Conservation (phyloP, 2,113 vertebrate genomes). For the Ahaetulla prasina region DNA sequence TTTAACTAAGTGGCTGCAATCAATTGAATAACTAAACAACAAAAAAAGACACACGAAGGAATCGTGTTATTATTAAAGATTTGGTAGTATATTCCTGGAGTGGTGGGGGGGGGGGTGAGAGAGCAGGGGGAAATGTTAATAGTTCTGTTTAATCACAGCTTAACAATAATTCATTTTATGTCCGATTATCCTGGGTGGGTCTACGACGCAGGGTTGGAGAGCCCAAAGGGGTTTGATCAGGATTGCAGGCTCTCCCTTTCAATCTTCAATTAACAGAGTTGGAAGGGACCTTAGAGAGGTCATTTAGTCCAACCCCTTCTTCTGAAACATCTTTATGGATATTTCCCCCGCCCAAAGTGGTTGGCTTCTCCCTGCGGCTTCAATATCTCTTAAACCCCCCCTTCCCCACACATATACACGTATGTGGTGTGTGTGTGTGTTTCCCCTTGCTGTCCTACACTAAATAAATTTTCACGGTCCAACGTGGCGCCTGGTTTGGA, state of each 20-base stretch:
- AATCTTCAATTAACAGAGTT: too few relatives aligned
- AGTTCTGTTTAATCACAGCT: neutral
- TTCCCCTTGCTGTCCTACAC: neutral
- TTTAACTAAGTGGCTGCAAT: neutral
- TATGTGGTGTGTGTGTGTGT: too few relatives aligned
- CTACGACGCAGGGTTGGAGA: neutral
- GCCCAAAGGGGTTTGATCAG: neutral
- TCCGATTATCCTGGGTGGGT: neutral
- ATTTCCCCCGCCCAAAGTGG: neutral
- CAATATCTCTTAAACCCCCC: neutral
- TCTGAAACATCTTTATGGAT: neutral
- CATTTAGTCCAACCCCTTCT: too few relatives aligned
- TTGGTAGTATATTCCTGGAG: neutral
- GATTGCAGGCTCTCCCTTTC: neutral
- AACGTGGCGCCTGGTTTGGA: neutral
- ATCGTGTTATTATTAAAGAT: neutral
- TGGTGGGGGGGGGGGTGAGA: neutral
- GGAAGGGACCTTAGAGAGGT: too few relatives aligned
- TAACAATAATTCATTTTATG: neutral
- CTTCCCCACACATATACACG: neutral
- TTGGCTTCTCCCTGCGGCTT: neutral
- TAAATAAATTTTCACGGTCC: neutral
- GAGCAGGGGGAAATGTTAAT: neutral
- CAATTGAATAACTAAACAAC: neutral
- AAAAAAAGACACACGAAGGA: neutral